A percentile compares a stretch with the other conserved stretches of the same genome.
Conservation (phyloP, 37 sponge, comb jelly and placozoan species). For the Mnemiopsis leidyi region DNA sequence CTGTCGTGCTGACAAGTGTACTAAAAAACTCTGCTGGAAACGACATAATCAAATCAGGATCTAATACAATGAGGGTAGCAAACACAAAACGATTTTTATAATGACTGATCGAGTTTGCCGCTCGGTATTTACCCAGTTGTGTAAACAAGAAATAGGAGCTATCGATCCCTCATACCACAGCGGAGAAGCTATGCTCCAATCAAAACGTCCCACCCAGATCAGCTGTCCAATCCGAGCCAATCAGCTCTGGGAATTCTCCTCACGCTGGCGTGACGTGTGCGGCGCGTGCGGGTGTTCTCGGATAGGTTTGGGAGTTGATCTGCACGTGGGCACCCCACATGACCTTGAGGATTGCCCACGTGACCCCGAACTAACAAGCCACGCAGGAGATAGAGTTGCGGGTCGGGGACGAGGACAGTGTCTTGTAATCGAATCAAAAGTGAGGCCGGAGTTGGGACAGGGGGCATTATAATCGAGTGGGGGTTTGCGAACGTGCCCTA, state of each 20-base stretch:
- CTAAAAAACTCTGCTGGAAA: constrained; percentile 2
- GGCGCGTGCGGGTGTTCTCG: not conserved
- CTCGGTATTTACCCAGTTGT: not conserved
- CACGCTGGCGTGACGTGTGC: not conserved
- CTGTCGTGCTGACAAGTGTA: constrained; percentile 2
- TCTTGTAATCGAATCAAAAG: not conserved
- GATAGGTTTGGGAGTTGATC: not conserved
- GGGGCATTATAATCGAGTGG: not conserved
- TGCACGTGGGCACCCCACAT: not conserved
- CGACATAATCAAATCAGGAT: constrained; percentile 7
- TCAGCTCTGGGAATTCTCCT: not conserved
- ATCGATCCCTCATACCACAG: not conserved
- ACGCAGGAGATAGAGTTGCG: not conserved
- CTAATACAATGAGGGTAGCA: not conserved
- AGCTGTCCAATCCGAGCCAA: not conserved
- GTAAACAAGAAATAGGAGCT: constrained; percentile 35
- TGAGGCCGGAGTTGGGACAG: not conserved
- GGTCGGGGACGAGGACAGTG: not conserved
- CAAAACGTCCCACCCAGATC: not conserved
- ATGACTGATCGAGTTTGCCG: not conserved
- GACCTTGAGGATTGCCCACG: not conserved
- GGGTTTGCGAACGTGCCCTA: not conserved
- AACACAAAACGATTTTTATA: constrained; percentile 7
- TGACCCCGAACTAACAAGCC: not conserved
- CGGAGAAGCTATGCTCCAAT: not conserved